Percentiles rank a stretch among this genome's conserved stretches.
phyloP scores from a whole-genome alignment of 2,113 vertebrate species.

The Galemys pyrenaicus region DNA sequence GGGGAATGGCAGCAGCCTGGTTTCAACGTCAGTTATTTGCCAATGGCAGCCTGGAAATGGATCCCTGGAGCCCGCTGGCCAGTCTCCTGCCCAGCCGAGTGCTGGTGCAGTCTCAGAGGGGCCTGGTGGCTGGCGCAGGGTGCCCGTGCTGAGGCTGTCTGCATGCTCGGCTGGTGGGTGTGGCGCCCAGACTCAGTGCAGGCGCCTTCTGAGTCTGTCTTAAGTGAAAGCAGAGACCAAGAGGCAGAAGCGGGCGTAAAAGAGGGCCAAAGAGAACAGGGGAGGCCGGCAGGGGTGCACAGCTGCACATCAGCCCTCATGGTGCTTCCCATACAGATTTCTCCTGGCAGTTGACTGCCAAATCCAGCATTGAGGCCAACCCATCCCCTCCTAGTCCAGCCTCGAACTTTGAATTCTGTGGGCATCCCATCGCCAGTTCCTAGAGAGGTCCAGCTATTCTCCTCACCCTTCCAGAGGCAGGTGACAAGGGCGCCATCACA shows the following conservation, averaged over 20 bases:
- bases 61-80: no score
- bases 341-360: not conserved
- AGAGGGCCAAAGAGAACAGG: not conserved
- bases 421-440: not conserved
- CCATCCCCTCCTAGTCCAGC: not conserved
- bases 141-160: not conserved
- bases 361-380: not conserved
- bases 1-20: not conserved
- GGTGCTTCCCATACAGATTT: not conserved
- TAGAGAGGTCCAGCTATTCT: not conserved
- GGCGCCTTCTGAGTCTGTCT: not conserved
- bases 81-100: rapidly evolving
- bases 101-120: rapidly evolving
- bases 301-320: not conserved
- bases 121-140: not conserved
- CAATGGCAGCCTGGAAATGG: not conserved
- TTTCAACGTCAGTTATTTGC: not conserved
- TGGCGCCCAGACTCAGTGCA: not conserved
- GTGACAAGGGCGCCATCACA: not conserved
- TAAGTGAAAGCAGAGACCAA: not conserved
- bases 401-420: not conserved
- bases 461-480: not conserved
- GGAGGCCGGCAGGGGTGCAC: rapidly evolving
- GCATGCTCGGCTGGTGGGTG: not conserved
- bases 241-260: not conserved